phyloP scores from a whole-genome alignment of 2,797 vertebrate genomes.

The Pseudotriccus pelzelni region DNA sequence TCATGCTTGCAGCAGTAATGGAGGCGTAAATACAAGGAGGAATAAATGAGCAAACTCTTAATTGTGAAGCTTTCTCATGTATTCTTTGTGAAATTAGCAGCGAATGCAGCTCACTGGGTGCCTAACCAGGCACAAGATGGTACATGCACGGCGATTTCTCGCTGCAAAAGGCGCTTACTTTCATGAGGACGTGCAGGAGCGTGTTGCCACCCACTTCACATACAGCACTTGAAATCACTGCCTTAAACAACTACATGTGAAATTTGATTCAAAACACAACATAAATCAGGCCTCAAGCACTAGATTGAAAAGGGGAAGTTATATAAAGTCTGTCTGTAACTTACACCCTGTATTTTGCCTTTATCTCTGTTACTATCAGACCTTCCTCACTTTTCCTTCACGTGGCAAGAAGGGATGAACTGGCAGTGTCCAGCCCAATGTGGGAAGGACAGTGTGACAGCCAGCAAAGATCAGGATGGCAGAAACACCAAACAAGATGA shows the following conservation, averaged over 20 bases:
- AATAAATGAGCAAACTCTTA: conserved; percentile 34
- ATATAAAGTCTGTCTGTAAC: neutral
- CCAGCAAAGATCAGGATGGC: neutral
- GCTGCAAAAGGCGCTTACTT: neutral
- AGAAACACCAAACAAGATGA: neutral
- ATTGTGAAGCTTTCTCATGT: neutral
- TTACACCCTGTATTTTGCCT: neutral
- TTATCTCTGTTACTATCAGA: neutral
- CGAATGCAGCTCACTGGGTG: neutral
- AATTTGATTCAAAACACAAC: conserved; percentile 1
- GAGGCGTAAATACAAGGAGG: neutral
- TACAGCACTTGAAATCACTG: neutral
- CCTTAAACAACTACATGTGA: neutral
- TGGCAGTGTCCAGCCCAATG: neutral
- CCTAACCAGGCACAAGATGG: conserved; percentile 1
- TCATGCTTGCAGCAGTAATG: neutral
- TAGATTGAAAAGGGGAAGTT: neutral
- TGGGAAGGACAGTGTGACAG: neutral
- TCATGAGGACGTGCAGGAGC: neutral
- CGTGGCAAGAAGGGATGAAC: neutral
- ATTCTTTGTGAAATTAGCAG: neutral
- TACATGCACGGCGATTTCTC: neutral
- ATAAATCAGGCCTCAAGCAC: neutral
- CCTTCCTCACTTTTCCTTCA: neutral
- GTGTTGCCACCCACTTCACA: neutral